Conservation (phyloP, 2,888 invertebrate species). For the Stenchaetothrips biformis region DNA sequence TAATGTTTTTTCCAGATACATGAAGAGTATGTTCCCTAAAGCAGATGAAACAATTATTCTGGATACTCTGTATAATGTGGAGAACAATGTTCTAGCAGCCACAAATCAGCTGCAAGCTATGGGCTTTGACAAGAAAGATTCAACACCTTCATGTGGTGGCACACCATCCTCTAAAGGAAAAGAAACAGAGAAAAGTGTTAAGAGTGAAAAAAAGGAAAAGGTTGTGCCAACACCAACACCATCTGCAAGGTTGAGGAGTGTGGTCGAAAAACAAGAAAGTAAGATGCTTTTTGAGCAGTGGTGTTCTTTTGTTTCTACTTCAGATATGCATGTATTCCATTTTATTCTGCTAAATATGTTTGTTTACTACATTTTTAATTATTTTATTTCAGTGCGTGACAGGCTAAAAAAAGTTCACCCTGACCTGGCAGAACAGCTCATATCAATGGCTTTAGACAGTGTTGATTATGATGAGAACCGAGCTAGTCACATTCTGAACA, state of each 20-base stretch:
- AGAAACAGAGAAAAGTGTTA: constrained; percentile 45
- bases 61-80: constrained; percentile 76
- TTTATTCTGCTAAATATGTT: background rate
- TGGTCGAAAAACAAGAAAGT: constrained; percentile 67
- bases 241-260: constrained; percentile 58
- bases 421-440: constrained; percentile 71
- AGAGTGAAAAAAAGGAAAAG: constrained; percentile 43
- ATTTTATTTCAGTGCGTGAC: constrained; percentile 57
- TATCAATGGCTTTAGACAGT: constrained; percentile 80
- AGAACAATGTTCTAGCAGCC: constrained; percentile 85
- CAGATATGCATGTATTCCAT: background rate
- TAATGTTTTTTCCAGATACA: constrained; percentile 58
- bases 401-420: constrained; percentile 68
- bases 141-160: constrained; percentile 50
- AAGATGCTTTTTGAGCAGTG: constrained; percentile 41
- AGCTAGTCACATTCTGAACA: constrained; percentile 71
- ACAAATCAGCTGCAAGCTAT: constrained; percentile 72
- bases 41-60: constrained; percentile 83
- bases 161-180: constrained; percentile 47
- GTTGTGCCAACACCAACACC: constrained; percentile 50
- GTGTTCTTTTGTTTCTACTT: background rate
- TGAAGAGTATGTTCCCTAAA: constrained; percentile 86
- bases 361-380: constrained; percentile 23
- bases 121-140: constrained; percentile 78
- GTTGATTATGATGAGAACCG: constrained; percentile 79